Base-by-base conservation (phyloP, 2,888 invertebrate species). In the Smittia aterrima region DNA sequence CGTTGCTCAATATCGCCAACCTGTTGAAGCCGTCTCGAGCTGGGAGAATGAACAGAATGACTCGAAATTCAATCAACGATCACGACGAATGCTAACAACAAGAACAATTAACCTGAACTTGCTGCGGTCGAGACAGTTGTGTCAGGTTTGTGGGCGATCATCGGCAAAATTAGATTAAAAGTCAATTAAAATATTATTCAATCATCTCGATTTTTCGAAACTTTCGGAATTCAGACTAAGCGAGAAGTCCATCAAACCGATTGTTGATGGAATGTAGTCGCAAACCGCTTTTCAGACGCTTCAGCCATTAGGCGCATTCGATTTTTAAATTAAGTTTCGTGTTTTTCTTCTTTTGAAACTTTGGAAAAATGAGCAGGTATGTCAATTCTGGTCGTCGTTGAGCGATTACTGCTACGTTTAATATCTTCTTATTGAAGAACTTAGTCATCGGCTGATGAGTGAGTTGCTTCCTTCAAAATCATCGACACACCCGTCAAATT, bases 401-500 rank as follows among this genome's bases (percentile, higher is more conserved):
- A 22, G 58, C 47, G 47, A 66, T 40, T 20, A 20, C n/a, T n/a
- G n/a, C n/a, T n/a, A n/a, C n/a, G n/a, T n/a, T n/a, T n/a, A n/a
- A n/a, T n/a, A n/a, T n/a, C 47, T 68, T 68, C 47, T 47, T 58
- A 20, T 58, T 22, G 58, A n/a, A n/a, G n/a, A 22, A 22, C 22
- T 22, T 18, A 58, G n/a, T 58, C 58, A 58, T 58, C 58, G 22
- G 4, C 3, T 16, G 58, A 3, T 20, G 58, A 47, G 47, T 47
- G 16, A 47, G 47, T 4, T 58, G 58, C 58, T 58, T 58, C 58
- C 9, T 24, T 25, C 24, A 16, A 47, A 70, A 27, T 70, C 54
- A 27, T 70, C 70, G 70, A 70, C 70, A 70, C 70, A 70, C 70
- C 70, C 47, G 47, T 47, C 68, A 68, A 68, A 68, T n/a, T 47